A percentile compares a stretch with the other conserved stretches of the same genome.
phyloP scores from a whole-genome alignment of 1,140 invertebrate genomes.

The Solen grandis region DNA sequence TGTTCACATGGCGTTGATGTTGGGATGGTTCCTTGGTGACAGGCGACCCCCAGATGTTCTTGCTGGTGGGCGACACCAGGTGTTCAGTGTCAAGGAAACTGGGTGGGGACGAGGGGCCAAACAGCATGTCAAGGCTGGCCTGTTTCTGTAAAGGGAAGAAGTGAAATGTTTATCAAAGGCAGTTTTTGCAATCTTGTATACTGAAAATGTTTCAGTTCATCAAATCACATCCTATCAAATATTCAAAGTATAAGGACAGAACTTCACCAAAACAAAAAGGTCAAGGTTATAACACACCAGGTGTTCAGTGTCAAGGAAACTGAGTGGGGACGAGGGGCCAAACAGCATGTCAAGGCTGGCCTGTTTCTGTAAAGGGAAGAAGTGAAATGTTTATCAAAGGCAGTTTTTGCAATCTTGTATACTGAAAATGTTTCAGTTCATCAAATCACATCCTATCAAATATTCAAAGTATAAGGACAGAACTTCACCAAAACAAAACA shows the following conservation, averaged over 20 bases:
- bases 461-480: no score
- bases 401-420: no score
- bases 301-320: constrained; percentile 76
- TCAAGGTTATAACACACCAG: no score
- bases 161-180: no score
- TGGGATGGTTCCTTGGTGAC: constrained; percentile 58
- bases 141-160: constrained; percentile 61
- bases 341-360: constrained; percentile 75
- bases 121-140: constrained; percentile 73
- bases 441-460: no score
- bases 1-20: constrained; percentile 64
- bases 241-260: neutral
- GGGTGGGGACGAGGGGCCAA: constrained; percentile 80
- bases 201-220: neutral
- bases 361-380: constrained; percentile 63
- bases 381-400: no score
- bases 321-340: constrained; percentile 79
- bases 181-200: no score
- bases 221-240: neutral
- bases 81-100: constrained; percentile 77
- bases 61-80: constrained; percentile 73
- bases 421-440: no score
- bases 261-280: neutral
- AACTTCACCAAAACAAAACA: no score
- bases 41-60: constrained; percentile 77